Conservation (phyloP, 1,140 invertebrate species). For the Atta colombica region DNA sequence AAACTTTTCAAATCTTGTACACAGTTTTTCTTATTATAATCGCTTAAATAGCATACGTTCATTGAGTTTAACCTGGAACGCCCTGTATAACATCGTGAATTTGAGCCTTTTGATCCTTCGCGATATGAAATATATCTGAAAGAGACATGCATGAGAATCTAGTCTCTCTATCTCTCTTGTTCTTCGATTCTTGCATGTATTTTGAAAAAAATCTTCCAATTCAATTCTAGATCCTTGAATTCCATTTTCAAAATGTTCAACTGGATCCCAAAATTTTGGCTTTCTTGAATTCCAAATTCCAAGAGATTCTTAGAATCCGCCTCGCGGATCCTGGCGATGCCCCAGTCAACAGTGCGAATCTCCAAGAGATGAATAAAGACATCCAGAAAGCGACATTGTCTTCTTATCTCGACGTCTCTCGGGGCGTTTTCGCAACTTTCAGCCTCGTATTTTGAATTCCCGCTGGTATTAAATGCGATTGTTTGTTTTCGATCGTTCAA, state of each 20-base stretch:
- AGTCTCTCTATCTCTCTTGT: neutral
- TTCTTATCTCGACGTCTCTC: neutral
- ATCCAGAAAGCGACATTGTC: neutral
- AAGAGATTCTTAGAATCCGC: neutral
- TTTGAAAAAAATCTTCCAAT: neutral
- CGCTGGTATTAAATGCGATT: neutral
- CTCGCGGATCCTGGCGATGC: neutral
- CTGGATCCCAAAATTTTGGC: neutral
- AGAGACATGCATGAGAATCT: neutral
- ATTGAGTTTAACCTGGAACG: neutral
- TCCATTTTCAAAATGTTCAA: neutral
- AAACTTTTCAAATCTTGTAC: neutral
- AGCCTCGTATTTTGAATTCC: neutral
- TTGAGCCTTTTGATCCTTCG: neutral
- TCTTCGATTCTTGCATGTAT: neutral
- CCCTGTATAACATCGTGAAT: neutral
- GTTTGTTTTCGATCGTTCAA: neutral
- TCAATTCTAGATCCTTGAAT: neutral
- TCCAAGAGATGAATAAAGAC: neutral
- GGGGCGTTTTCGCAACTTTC: neutral
- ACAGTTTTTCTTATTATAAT: neutral
- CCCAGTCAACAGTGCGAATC: neutral
- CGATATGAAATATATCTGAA: constrained; percentile 5
- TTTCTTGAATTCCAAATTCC: neutral
- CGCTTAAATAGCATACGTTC: neutral